Evolutionary conservation across 1,140 invertebrate species (phyloP).

Genomic region (Diprion similis): DNA sequence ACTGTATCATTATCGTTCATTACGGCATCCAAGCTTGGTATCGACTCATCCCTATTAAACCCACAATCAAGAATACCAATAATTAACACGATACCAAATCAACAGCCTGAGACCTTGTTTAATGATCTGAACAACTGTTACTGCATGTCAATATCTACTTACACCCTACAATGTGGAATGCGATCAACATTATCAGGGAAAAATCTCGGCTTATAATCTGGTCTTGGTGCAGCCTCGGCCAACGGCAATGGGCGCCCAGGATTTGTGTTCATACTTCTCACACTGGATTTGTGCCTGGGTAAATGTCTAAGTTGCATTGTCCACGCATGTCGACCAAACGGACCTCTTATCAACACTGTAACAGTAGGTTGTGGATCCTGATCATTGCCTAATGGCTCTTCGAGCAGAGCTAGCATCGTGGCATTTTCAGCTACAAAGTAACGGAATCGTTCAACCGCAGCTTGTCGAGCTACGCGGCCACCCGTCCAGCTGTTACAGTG

Average conservation of each 20-base stretch:
- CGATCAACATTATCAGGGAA: constrained; percentile 86
- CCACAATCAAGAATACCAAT: constrained; percentile 18
- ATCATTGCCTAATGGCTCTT: constrained; percentile 87
- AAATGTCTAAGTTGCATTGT: constrained; percentile 87
- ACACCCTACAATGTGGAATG: constrained; percentile 83
- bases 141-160: constrained; percentile 49
- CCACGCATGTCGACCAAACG: constrained; percentile 95
- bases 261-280: constrained; percentile 73
- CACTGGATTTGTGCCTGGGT: constrained; percentile 79
- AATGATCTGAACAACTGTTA: constrained; percentile 20
- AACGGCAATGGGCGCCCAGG: constrained; percentile 81
- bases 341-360: constrained; percentile 84
- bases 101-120: constrained; percentile 11
- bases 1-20: constrained; percentile 64
- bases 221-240: constrained; percentile 69
- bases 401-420: constrained; percentile 87
- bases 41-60: constrained; percentile 77
- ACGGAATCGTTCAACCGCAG: constrained; percentile 73
- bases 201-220: constrained; percentile 74
- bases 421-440: constrained; percentile 93
- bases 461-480: constrained; percentile 61
- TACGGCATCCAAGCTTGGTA: constrained; percentile 80
- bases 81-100: neutral
- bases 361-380: constrained; percentile 79
- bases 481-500: constrained; percentile 74